Conservation (phyloP, 2,797 vertebrate genomes). For the Pogonophryne albipinna region DNA sequence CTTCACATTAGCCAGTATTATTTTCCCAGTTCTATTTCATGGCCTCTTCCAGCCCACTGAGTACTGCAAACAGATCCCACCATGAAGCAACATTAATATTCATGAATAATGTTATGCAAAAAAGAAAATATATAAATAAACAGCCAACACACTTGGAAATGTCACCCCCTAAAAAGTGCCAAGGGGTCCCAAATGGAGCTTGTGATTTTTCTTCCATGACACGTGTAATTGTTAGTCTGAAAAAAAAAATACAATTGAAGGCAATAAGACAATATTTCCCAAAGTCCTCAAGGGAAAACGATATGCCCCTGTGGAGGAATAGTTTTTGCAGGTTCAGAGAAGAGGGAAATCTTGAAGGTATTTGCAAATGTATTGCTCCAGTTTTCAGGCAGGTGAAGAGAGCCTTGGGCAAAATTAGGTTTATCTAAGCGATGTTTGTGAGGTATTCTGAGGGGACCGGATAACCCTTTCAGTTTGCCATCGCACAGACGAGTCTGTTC, state of each 20-base stretch:
- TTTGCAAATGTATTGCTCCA: conserved; percentile 83
- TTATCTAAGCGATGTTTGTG: conserved; percentile 82
- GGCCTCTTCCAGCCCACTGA: conserved; percentile 60
- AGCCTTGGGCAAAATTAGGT: conserved; percentile 88
- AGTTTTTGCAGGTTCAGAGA: conserved; percentile 67
- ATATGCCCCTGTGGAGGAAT: conserved; percentile 81
- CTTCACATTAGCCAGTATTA: conserved; percentile 46
- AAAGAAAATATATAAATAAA: conserved; percentile 67
- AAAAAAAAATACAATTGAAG: conserved; percentile 63
- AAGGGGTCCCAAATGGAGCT: conserved; percentile 64
- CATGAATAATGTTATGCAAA: conserved; percentile 69
- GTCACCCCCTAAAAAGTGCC: conserved; percentile 66
- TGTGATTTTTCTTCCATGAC: conserved; percentile 86
- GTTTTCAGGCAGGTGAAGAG: conserved; percentile 84
- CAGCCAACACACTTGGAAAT: conserved; percentile 72
- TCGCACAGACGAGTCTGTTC: conserved; percentile 78
- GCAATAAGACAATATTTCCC: conserved; percentile 82
- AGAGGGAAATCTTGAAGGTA: conserved; percentile 69
- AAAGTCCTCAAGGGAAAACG: conserved; percentile 81
- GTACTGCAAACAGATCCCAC: conserved; percentile 63
- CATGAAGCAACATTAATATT: conserved; percentile 74
- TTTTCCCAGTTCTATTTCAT: conserved; percentile 55
- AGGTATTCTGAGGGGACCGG: conserved; percentile 76
- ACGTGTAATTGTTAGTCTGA: conserved; percentile 89
- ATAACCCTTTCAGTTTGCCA: conserved; percentile 81